Base-by-base conservation (phyloP, 53 echinoderm and acorn worm species). In the Antedon mediterranea region DNA sequence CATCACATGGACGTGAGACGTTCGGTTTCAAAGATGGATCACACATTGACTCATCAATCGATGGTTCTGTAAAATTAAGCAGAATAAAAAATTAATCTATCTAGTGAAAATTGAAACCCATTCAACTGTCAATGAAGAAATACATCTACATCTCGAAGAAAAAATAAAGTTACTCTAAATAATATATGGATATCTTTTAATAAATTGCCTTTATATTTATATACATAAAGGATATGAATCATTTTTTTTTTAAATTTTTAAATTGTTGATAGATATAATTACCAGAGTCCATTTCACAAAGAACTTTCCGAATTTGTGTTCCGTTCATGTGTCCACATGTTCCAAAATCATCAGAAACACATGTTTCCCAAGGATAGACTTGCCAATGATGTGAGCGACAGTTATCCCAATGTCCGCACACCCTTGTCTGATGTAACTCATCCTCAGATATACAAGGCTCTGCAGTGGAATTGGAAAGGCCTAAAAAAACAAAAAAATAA, bases 311-410 rank as follows among this genome's bases (percentile, higher is more conserved):
- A 14, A 33, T 76, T 78, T 90, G 85, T 31, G 73, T 79, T 0
- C 93, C 93, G 6, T 74, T 72, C 6, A 26, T 81, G 8, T 78
- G 80, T 9, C 88, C 90, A 70, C 97, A 97, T 2, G 28, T 74
- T 75, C 72, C 84, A 28, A 81, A 78, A 33, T 76, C 73, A 75
- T 88, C 84, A 29, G 71, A 3, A 30, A 30, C 31, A 83, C 97
- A 97, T n/a, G 32, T 83, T 32, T 78, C 84, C 97, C 97, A 97
- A 18, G 90, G 76, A 8, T 85, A 78, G 18, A 89, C 86, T 81
- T 97, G 97, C 97, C 97, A 97, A 43, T 87, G 84, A 76, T 97
- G 90, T 23, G 81, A 84, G 71, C 88, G 82, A 70, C 97, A 97
- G 7, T 89, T 92, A 7, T 86, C 73, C 74, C 89, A 86, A 0